phyloP scores from a whole-genome alignment of 1,140 invertebrate species.

The Tetranychus urticae region DNA sequence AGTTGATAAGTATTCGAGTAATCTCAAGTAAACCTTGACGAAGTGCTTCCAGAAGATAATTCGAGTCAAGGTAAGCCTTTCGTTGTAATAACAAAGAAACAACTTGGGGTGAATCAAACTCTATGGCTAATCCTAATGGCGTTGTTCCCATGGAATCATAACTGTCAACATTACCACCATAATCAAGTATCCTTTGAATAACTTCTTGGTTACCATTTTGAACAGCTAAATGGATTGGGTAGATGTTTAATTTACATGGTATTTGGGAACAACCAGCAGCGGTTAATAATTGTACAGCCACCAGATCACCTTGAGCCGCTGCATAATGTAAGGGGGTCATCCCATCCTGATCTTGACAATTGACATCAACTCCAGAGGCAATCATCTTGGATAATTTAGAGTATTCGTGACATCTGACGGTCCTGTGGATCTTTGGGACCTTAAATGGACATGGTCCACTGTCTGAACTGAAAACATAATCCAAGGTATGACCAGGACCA shows the following conservation, averaged over 20 bases:
- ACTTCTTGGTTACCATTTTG: slow-evolving; percentile 83
- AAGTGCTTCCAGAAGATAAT: too few relatives aligned
- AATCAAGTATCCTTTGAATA: slow-evolving; percentile 78
- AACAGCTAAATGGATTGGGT: slow-evolving; percentile 72
- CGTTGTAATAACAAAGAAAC: not conserved
- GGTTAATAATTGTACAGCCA: not conserved
- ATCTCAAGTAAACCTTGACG: too few relatives aligned
- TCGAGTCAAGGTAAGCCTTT: not conserved
- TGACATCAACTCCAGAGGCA: not conserved
- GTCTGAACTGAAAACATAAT: too few relatives aligned
- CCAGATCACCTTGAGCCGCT: not conserved
- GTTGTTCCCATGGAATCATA: not conserved
- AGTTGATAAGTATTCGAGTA: too few relatives aligned
- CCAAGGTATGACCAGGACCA: too few relatives aligned
- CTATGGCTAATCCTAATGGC: not conserved
- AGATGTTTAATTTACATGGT: not conserved
- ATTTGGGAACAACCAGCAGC: not conserved
- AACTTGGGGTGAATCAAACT: not conserved
- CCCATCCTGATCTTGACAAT: not conserved
- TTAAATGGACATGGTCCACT: too few relatives aligned
- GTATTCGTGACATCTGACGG: too few relatives aligned
- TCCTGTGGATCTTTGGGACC: too few relatives aligned
- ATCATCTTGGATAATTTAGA: not conserved
- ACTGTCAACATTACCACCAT: slow-evolving; percentile 53
- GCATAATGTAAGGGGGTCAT: not conserved